phyloP scores from a whole-genome alignment of 2,888 invertebrate genomes.

The Scaeva pyrastri region DNA sequence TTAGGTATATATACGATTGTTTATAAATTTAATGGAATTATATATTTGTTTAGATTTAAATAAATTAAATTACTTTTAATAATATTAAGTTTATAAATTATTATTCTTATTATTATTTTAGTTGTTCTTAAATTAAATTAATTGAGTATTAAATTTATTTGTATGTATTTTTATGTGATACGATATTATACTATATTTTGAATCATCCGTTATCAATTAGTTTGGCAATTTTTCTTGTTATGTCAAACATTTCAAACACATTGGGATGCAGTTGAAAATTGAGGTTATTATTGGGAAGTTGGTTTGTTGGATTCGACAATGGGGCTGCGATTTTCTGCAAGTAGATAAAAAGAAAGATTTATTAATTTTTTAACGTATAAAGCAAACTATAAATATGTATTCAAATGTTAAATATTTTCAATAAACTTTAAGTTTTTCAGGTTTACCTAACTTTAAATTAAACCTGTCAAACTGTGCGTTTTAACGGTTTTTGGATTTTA shows the following conservation, averaged over 20 bases:
- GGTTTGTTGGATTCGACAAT: not conserved
- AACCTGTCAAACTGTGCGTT: no score
- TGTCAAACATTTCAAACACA: constrained; percentile 79
- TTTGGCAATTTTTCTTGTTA: constrained; percentile 78
- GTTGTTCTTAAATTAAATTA: constrained; percentile 40
- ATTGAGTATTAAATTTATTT: constrained; percentile 61
- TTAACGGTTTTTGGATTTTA: no score
- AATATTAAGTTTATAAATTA: constrained; percentile 35
- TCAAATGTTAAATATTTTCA: no score
- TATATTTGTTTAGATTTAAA: constrained; percentile 14
- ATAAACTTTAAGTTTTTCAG: no score
- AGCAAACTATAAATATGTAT: no score
- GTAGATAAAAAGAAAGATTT: not conserved
- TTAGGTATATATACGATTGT: constrained; percentile 10
- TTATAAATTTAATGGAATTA: constrained; percentile 58
- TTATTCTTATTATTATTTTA: constrained; percentile 16
- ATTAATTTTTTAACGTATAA: no score
- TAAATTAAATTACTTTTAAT: constrained; percentile 40
- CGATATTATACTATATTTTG: constrained; percentile 28
- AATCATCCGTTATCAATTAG: constrained; percentile 80
- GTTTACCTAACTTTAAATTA: no score
- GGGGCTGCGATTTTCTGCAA: constrained; percentile 32
- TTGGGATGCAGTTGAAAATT: constrained; percentile 54
- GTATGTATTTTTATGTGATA: constrained; percentile 5
- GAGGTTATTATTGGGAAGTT: constrained; percentile 4